Base-by-base conservation (phyloP, 2,797 vertebrate species). In the Cuniculus paca region DNA sequence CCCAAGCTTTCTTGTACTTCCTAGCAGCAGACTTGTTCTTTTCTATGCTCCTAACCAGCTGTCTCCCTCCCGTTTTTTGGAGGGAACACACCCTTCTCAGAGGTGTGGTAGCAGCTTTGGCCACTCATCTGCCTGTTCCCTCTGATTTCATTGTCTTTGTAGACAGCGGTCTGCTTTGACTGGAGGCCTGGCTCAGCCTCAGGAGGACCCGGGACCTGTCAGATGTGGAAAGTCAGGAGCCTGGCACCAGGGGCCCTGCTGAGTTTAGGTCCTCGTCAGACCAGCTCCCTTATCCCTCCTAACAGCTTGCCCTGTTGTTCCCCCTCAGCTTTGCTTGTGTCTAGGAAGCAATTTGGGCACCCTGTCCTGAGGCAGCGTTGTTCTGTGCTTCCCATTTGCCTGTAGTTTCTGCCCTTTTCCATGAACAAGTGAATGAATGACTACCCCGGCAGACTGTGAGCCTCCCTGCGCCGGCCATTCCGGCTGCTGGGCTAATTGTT, bases 401-500 rank as follows among this genome's bases (percentile, higher is more conserved):
- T 90, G 63, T 54, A 52, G 95, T 72, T 92, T 61, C 63, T 14
- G 89, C 52, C 81, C 60, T 94, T 97, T 83, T 89, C 96, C 96
- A 70, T 94, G 81, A 96, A 91, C 34, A 95, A 97, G 95, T 80
- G 96, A 97, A 98, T 97, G 93, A 97, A 95, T 93, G 97, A 98
- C 97, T 97, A 90, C 84, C 92, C 95, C 14, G 8, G 50, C 2
- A 65, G 95, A 82, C 68, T 70, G 61, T 94, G 97, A 98, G 85
- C 95, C 97, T 3, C 36, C 97, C 97, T 97, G 97, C 94, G 94
- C 93, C 60, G 75, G 95, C 90, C 97, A 95, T 98, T 97, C 89
- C 95, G 94, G 0, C 48, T 94, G 95, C 96, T 95, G 63, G 84
- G 95, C 95, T 98, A 98, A 98, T 98, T 98, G 97, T 97, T 91